Percentiles rank a stretch among this genome's conserved stretches.
These are phyloP conservation scores for Microtus richardsoni DNA, from an alignment of 2,113 vertebrate genomes.

Conservation along the genomic window DNA sequence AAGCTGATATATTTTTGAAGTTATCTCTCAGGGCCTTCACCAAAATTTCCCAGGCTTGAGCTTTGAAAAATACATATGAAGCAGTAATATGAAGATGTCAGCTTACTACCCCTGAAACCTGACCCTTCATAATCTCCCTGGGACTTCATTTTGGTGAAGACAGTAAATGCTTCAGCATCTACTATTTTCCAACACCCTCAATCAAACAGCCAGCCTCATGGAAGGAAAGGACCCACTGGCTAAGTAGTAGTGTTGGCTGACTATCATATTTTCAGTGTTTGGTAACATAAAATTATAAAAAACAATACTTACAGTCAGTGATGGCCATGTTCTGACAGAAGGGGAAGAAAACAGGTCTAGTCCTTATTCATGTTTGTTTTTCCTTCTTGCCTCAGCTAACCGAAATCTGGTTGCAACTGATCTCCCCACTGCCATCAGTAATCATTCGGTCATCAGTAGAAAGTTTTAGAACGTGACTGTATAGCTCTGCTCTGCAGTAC, in stretches of 20 bases:
- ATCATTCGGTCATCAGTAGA: not conserved
- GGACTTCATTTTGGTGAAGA: not conserved
- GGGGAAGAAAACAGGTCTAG: not conserved
- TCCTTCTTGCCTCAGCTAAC: not conserved
- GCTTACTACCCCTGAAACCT: not conserved
- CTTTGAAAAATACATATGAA: constrained; percentile 33
- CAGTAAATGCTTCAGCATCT: not conserved
- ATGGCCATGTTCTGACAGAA: not conserved
- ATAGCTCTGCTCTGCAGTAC: not conserved
- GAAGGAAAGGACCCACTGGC: not conserved
- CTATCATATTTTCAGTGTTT: not conserved
- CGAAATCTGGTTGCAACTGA: not conserved
- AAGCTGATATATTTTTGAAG: not conserved
- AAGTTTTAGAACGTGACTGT: not conserved
- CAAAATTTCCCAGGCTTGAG: constrained; percentile 20
- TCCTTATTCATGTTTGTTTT: not conserved
- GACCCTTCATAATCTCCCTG: not conserved
- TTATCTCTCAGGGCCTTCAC: not conserved
- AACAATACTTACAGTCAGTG: not conserved
- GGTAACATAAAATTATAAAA: not conserved
- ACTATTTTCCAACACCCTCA: not conserved
- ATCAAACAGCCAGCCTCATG: not conserved
- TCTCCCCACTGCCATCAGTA: not conserved
- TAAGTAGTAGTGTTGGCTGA: not conserved
- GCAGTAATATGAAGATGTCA: not conserved